Base-by-base conservation (phyloP, 2,888 invertebrate genomes). In the Rhopalosiphum nymphaeae region DNA sequence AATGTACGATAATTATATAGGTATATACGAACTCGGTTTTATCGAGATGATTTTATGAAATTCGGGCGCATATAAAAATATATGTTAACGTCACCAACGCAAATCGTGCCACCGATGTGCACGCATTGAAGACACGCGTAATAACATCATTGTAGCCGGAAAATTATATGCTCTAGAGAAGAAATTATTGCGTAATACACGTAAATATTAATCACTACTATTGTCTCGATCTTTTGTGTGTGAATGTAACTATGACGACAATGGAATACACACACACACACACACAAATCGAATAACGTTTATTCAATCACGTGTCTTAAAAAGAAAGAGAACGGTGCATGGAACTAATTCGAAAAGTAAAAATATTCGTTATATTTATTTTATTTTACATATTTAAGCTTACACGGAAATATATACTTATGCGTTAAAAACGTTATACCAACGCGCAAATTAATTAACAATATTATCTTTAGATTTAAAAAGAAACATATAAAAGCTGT, bases 211-310 rank as follows among this genome's bases (percentile, higher is more conserved):
- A 57, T 29, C 25, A 78, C 46, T 49, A 21, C 57, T 86, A 57
- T 46, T 78, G 53, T 93, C 13, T 78, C 78, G 21, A 42, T 49
- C 78, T 44, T 89, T 88, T 88, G 29, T 53, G 11, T 44, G 46
- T 53, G 67, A 86, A 86, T 42, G 92, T 92, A 67, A 67, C 88
- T 92, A 92, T 92, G 92, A 78, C 92, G 29, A 92, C 87, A 44
- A 13, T 26, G 7, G 46, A 61, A 67, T 26, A 57, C n/a, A 42
- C 61, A 42, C 36, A 21, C 84, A 78, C 61, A 29, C 61, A 46
- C 67, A 56, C 56, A 85, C 85, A 25, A n/a, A 78, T 46, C 85
- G 2, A 78, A 91, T n/a, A 42, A 56, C 9, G 92, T 92, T 92
- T 87, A 49, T 92, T 92, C 92, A 87, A 92, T 92, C 61, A 87